Percentiles rank a stretch among this genome's conserved stretches.
Conservation (phyloP, 2,113 vertebrate species). For the Struthidea cinerea region DNA sequence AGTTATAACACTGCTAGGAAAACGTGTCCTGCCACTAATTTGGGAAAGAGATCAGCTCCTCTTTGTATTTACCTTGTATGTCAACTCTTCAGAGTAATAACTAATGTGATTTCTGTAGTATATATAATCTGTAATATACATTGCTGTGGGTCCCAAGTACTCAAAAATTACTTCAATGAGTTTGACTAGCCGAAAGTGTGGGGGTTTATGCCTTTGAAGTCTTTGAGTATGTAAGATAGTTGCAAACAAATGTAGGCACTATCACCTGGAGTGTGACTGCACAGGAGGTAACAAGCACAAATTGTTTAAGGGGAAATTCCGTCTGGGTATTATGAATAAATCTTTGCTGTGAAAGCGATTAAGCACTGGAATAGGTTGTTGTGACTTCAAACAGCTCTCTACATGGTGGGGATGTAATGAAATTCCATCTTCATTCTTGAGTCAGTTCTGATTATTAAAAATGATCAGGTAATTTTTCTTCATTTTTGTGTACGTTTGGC, state of each 20-base stretch:
- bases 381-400: not conserved
- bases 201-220: not conserved
- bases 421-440: not conserved
- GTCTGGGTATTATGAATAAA: not conserved
- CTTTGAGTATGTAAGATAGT: not conserved
- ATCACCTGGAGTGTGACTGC: fast-evolving
- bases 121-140: not conserved
- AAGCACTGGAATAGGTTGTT: not conserved
- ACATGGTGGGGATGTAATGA: fast-evolving
- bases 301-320: not conserved
- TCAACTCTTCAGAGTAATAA: not conserved
- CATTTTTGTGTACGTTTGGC: not conserved
- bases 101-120: not conserved
- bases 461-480: not conserved
- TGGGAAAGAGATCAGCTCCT: not conserved
- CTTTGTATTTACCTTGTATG: not conserved
- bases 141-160: not conserved
- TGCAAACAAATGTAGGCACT: not conserved
- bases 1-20: not conserved
- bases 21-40: not conserved
- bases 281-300: not conserved
- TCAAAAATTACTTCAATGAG: not conserved
- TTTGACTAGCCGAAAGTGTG: not conserved
- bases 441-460: not conserved
- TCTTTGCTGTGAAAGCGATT: not conserved